Base-by-base conservation (phyloP, 2,113 vertebrate genomes). In the Platysternon megacephalum region DNA sequence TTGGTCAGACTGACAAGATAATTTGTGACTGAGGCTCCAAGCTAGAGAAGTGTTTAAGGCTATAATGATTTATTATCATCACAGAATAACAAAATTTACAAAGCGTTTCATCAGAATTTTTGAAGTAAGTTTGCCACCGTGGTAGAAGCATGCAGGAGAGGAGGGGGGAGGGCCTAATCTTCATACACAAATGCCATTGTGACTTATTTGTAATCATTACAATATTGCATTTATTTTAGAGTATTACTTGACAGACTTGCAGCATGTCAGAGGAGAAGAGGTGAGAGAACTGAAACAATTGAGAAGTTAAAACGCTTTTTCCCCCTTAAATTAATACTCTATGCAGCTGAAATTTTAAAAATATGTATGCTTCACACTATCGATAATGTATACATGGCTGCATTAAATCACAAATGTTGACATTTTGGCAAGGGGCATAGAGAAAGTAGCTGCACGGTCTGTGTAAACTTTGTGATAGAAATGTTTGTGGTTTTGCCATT, bases 31-130 rank as follows among this genome's bases (percentile, higher is more conserved):
- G 98, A 98, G 98, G 98, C 98, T 98, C 98, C 97, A 90, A 98
- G 98, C 98, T 98, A 97, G 98, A 98, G 98, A 98, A 98, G 98
- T 98, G 98, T 99, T 98, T 99, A 99, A 99, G 98, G 98, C 98
- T 98, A 98, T 99, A 99, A 99, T 98, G 98, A 99, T 98, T 98
- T 99, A 99, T 99, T 99, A 98, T 98, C 98, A 98, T 98, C 98
- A 98, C 98, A 98, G 98, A 98, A 98, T 98, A 99, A 98, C 98
- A 98, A 98, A 99, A 98, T 98, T 98, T 99, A 98, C 98, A 98
- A 98, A 98, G 98, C 84, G 93, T 98, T 98, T 98, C 98, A 98
- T 98, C 98, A 98, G 98, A 98, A 98, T 98, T 98, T 98, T 97
- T 97, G 98, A 98, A 97, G 98, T 97, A 97, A 98, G 96, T 98